Conservation (phyloP, 2,113 vertebrate genomes). For the Anser brachyrhynchus region DNA sequence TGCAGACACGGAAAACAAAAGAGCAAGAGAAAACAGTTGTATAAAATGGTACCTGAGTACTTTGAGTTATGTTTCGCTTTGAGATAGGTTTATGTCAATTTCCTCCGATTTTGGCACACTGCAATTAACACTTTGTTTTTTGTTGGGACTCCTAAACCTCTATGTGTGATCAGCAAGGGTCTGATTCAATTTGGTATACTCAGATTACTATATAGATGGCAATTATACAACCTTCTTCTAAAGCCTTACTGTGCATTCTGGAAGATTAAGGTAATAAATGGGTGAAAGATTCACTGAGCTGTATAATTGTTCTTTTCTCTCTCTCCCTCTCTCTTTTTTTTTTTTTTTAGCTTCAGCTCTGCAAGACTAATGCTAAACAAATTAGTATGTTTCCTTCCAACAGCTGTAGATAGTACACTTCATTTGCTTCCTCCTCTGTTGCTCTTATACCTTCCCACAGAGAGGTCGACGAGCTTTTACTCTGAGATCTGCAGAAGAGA, state of each 20-base stretch:
- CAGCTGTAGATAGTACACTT: background rate
- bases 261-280: background rate
- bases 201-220: background rate
- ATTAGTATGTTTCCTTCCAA: background rate
- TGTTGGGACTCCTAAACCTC: background rate
- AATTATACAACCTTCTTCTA: background rate
- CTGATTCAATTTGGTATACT: background rate
- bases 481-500: background rate
- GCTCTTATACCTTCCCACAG: background rate
- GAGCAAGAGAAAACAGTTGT: background rate
- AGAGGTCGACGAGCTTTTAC: background rate
- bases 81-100: background rate
- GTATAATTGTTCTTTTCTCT: background rate
- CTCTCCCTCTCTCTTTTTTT: too few relatives aligned
- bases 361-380: background rate
- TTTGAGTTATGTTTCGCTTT: background rate
- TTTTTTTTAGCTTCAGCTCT: background rate
- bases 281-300: background rate
- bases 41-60: background rate
- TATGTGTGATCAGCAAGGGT: background rate
- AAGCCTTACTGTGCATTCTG: background rate
- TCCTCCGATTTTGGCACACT: background rate
- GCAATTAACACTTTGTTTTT: background rate
- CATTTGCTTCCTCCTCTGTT: background rate
- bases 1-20: background rate